Evolutionary conservation across 2,797 vertebrate genomes (phyloP), one percentile per base, ranked within the genome.

Genomic region (Gastrophryne carolinensis): DNA sequence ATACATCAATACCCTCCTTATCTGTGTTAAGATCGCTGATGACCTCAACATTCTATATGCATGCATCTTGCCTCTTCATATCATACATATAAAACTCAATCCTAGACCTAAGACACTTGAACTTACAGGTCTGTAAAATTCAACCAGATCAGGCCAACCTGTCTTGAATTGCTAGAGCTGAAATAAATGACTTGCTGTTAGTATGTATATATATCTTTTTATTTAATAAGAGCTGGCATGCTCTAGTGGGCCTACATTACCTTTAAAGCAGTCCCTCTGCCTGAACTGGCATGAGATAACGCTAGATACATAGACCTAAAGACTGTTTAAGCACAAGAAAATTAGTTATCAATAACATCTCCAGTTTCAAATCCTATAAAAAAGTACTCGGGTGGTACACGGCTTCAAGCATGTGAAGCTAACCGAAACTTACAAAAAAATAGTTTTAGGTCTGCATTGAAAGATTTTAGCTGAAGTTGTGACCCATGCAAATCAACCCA

Each of bases 281-380:
- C 72, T 72, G 65, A 65, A 72, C 32, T 58, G 41, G 53, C 37
- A 72, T 65, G 75, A 72, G 39, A 78, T 62, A 78, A 78, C 62
- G 27, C 74, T 72, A 78, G 34, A 53, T 72, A 65, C 26, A 78
- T 64, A 71, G 30, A 78, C 75, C 75, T 72, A 60, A 72, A 78
- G 68, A 72, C 68, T 78, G 68, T 52, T 78, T 78, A 66, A 72
- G 61, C 61, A 78, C 75, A 78, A 72, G 35, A 66, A 72, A 57
- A 56, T 54, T n/a, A 54, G 61, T 72, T 66, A 49, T 60, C 13
- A 65, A 35, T 11, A 56, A 78, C 58, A 65, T 30, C 68, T 66
- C 41, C 23, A 66, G 13, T 56, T 44, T 23, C 49, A 26, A 56
- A 66, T 23, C 56, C 49, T n/a, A 37, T 2, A 15, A 32, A 5